These are phyloP conservation scores for Nymphalis c-album DNA, from an alignment of 2,888 invertebrate species.

Conservation along the genomic window DNA sequence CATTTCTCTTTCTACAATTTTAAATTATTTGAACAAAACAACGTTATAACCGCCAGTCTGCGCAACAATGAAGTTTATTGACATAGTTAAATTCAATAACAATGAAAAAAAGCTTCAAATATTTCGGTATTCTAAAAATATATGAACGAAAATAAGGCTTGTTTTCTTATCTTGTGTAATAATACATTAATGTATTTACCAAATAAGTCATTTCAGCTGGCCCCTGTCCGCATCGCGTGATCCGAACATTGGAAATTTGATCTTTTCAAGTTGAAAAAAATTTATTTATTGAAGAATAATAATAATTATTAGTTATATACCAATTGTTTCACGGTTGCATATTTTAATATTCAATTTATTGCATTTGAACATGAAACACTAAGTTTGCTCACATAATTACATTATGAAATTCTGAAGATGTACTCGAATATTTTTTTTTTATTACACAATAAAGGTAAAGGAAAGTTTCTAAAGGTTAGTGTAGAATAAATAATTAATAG, in stretches of 20 bases:
- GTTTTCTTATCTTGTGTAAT: background rate
- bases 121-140: too few relatives aligned
- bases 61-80: too few relatives aligned
- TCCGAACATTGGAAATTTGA: slow-evolving; percentile 3
- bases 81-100: too few relatives aligned
- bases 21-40: too few relatives aligned
- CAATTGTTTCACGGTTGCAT: slow-evolving; percentile 10
- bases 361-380: slow-evolving; percentile 1
- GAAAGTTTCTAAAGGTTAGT: too few relatives aligned
- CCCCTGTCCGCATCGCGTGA: slow-evolving; percentile 5
- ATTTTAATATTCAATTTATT: slow-evolving; percentile 17
- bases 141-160: too few relatives aligned
- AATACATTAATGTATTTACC: slow-evolving; percentile 8
- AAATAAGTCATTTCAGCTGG: slow-evolving; percentile 24
- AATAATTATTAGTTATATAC: background rate
- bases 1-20: too few relatives aligned
- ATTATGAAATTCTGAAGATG: background rate
- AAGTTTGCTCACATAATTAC: background rate
- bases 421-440: background rate
- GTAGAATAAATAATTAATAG: too few relatives aligned
- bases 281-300: slow-evolving; percentile 1
- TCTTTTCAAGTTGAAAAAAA: slow-evolving; percentile 5
- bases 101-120: too few relatives aligned
- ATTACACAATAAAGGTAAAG: too few relatives aligned
- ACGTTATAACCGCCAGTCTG: too few relatives aligned